A percentile compares a stretch with the other conserved stretches of the same genome.
These are phyloP conservation scores for Morinoia aosen DNA, from an alignment of 2,888 invertebrate genomes.

Conservation along the genomic window DNA sequence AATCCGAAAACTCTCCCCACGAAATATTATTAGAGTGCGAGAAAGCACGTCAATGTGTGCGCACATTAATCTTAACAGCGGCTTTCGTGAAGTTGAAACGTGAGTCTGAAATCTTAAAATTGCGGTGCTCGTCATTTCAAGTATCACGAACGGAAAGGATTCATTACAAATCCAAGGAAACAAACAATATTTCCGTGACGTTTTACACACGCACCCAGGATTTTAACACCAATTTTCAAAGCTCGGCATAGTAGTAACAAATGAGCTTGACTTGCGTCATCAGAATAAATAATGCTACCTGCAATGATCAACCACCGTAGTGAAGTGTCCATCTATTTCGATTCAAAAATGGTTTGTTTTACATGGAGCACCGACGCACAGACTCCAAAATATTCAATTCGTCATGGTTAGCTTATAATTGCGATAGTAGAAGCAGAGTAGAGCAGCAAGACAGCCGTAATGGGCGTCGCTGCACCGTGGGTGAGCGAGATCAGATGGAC, in stretches of 20 bases:
- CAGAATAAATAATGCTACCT: background rate
- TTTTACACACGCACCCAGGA: background rate
- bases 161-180: background rate
- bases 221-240: background rate
- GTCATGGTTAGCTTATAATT: background rate
- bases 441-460: background rate
- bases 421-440: background rate
- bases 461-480: constrained; percentile 3
- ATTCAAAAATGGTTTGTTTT: background rate
- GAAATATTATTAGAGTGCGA: no score
- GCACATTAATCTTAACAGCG: no score
- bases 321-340: background rate
- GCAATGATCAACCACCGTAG: background rate
- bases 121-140: background rate
- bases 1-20: no score
- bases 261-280: no score
- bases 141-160: background rate
- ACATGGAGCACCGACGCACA: background rate
- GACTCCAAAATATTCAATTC: background rate
- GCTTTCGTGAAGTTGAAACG: background rate
- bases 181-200: background rate
- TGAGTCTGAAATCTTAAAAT: background rate
- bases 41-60: no score
- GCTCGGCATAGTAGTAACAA: background rate
- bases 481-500: constrained; percentile 5